phyloP scores from a whole-genome alignment of 2,113 vertebrate species.

The Elephas maximus region DNA sequence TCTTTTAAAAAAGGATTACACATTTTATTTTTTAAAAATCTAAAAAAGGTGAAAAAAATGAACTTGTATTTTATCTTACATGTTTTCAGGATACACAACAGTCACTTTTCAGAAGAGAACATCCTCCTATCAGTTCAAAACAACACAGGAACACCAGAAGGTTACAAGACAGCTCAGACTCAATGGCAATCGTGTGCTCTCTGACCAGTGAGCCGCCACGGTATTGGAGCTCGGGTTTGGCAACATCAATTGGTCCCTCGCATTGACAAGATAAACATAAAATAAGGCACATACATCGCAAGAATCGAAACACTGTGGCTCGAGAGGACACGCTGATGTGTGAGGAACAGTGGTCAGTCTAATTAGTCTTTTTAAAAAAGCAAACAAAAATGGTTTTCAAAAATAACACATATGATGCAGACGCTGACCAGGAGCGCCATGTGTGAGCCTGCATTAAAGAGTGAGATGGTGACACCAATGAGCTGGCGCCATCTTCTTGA shows the following conservation, averaged over 20 bases:
- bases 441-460: background rate
- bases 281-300: conserved; percentile 97
- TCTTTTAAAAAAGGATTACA: conserved; percentile 91
- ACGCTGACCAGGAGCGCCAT: background rate
- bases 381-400: background rate
- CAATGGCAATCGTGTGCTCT: conserved; percentile 84
- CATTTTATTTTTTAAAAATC: conserved; percentile 88
- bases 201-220: conserved; percentile 57
- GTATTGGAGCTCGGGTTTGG: conserved; percentile 86
- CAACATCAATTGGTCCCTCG: conserved; percentile 91
- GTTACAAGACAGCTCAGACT: conserved; percentile 86
- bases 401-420: conserved; percentile 12
- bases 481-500: background rate
- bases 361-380: background rate
- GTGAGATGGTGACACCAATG: background rate
- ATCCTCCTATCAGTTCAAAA: conserved; percentile 84
- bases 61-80: conserved; percentile 91
- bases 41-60: conserved; percentile 86
- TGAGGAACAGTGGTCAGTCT: background rate
- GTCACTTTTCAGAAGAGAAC: conserved; percentile 87
- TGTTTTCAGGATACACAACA: conserved; percentile 88
- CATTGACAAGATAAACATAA: conserved; percentile 89
- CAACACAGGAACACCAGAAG: conserved; percentile 83
- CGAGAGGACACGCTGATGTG: background rate
- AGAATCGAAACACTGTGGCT: conserved; percentile 82